A percentile compares a stretch with the other conserved stretches of the same genome.
Evolutionary conservation across 2,797 vertebrate species (phyloP).

Genomic region (Manis javanica): DNA sequence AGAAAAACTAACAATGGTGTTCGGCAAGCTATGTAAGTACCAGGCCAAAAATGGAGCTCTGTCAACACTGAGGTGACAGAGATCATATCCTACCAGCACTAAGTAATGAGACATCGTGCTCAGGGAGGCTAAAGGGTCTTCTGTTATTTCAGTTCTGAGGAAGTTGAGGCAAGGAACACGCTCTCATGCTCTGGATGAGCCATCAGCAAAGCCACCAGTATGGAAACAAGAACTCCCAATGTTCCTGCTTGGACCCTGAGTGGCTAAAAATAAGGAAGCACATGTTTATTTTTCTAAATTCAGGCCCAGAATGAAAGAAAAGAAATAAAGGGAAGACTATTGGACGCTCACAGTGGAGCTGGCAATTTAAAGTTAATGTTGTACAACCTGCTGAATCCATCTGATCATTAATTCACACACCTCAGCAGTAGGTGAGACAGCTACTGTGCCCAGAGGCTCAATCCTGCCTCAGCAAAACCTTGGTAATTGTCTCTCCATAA

Average conservation of each 20-base stretch:
- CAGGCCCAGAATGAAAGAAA: constrained; percentile 59
- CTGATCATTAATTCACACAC: constrained; percentile 85
- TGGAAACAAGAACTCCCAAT: background rate
- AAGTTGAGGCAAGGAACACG: background rate
- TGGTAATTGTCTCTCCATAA: constrained; percentile 79
- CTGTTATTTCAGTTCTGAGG: background rate
- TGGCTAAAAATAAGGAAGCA: background rate
- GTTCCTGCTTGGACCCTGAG: background rate
- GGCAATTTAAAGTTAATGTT: constrained; percentile 79
- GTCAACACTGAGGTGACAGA: background rate
- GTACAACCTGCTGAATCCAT: constrained; percentile 78
- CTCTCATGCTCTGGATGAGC: rapidly evolving
- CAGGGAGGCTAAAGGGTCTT: background rate
- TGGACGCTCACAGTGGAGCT: constrained; percentile 48
- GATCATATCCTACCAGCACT: background rate
- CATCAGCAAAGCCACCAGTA: background rate
- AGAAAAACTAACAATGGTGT: background rate
- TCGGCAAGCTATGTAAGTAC: background rate
- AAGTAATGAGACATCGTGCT: background rate
- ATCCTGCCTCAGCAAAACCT: constrained; percentile 62
- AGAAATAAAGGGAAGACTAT: constrained; percentile 7
- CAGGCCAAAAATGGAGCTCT: background rate
- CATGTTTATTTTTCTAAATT: constrained; percentile 64
- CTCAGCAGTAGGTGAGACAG: constrained; percentile 77
- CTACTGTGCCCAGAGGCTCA: constrained; percentile 75